These are phyloP conservation scores for Euphydryas editha DNA, from an alignment of 2,888 invertebrate genomes.

Conservation along the genomic window DNA sequence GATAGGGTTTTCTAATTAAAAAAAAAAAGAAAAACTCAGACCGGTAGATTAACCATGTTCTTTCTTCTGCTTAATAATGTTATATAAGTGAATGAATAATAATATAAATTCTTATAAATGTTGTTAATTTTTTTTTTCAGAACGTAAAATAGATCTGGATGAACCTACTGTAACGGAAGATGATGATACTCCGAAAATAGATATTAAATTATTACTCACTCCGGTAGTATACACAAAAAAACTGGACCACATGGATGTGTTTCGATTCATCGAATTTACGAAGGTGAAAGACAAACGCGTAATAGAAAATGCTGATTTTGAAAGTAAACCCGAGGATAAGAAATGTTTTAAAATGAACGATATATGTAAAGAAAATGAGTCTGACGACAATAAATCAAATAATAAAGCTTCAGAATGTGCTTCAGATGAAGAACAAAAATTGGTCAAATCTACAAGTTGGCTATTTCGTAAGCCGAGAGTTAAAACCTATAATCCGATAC, in stretches of 20 bases:
- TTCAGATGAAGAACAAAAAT: slow-evolving; percentile 22
- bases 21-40: no score
- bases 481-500: slow-evolving; percentile 65
- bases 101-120: neutral
- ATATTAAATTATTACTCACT: slow-evolving; percentile 66
- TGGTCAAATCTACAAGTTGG: slow-evolving; percentile 57
- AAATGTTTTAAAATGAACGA: slow-evolving; percentile 42
- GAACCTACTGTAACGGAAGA: slow-evolving; percentile 13
- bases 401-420: slow-evolving; percentile 23
- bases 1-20: no score
- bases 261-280: slow-evolving; percentile 48
- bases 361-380: slow-evolving; percentile 10
- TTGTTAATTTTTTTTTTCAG: slow-evolving; percentile 33
- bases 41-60: no score
- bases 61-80: no score
- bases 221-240: slow-evolving; percentile 66
- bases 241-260: slow-evolving; percentile 64
- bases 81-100: no score
- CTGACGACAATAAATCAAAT: slow-evolving; percentile 10
- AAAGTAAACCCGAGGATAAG: slow-evolving; percentile 61
- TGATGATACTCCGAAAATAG: slow-evolving; percentile 54
- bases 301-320: slow-evolving; percentile 54
- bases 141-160: slow-evolving; percentile 15
- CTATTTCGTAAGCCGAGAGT: slow-evolving; percentile 66
- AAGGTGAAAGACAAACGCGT: slow-evolving; percentile 50